These are phyloP conservation scores for Hirtodrosophila alboralis DNA, from an alignment of 2,888 invertebrate genomes.

Conservation along the genomic window DNA sequence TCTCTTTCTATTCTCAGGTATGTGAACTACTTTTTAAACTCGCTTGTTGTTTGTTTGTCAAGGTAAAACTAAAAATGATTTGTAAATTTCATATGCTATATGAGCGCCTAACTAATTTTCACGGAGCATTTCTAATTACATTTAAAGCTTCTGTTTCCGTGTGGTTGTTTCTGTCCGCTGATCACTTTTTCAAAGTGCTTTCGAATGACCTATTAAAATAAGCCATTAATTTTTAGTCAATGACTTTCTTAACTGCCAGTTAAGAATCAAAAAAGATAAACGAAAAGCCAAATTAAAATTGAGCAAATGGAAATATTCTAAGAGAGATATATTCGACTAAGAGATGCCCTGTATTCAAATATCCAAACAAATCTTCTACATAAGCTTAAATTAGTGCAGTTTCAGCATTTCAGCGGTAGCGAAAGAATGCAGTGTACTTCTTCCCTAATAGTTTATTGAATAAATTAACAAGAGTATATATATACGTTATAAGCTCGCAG, in stretches of 20 bases:
- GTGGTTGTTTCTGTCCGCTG: slow-evolving; percentile 28
- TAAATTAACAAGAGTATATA: too few relatives aligned
- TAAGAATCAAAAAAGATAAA: slow-evolving; percentile 20
- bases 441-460: too few relatives aligned
- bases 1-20: slow-evolving; percentile 53
- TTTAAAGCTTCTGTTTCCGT: slow-evolving; percentile 19
- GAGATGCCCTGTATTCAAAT: too few relatives aligned
- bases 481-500: too few relatives aligned
- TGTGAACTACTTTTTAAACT: slow-evolving; percentile 19
- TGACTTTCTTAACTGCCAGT: slow-evolving; percentile 60
- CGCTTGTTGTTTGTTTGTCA: slow-evolving; percentile 9
- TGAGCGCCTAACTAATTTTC: slow-evolving; percentile 36
- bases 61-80: slow-evolving; percentile 57
- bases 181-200: slow-evolving; percentile 64
- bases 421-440: too few relatives aligned
- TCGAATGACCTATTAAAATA: slow-evolving; percentile 73
- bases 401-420: too few relatives aligned
- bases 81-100: slow-evolving; percentile 37
- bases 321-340: slow-evolving; percentile 32
- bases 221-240: slow-evolving; percentile 70
- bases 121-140: slow-evolving; percentile 42
- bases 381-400: too few relatives aligned
- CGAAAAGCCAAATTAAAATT: slow-evolving; percentile 48
- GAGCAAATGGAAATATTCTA: slow-evolving; percentile 22
- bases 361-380: too few relatives aligned